Base-by-base conservation (phyloP, 1,140 invertebrate species). In the Nephila pilipes region DNA sequence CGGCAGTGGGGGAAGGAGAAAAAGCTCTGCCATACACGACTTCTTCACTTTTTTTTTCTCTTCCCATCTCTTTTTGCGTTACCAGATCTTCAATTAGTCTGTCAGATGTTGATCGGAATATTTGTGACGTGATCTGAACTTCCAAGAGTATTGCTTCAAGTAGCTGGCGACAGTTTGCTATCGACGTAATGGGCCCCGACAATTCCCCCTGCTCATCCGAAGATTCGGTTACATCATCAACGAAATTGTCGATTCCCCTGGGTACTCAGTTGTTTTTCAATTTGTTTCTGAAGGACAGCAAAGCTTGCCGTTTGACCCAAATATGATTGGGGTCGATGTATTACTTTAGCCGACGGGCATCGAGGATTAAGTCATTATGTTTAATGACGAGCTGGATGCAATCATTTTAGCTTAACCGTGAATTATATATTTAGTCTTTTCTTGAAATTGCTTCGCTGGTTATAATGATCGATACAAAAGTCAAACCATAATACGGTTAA, bases 21-120 rank as follows among this genome's bases (percentile, higher is more conserved):
- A 16, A 36, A 16, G 32, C 14, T 75, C 14, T 75, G 16, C 25
- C 12, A 46, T 46, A 46, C 46, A 25, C 63, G 63, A 65, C n/a
- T 65, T n/a, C n/a, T 1, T n/a, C n/a, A n/a, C n/a, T n/a, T n/a
- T n/a, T n/a, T 75, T 32, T 69, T 55, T 29, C 54, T 46, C 20
- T 46, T 88, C 14, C n/a, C 46, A n/a, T 32, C 63, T 88, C 14
- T 54, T 46, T 54, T 54, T 32, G 85, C 36, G 55, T 58, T 87
- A 55, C 87, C 63, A 75, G 32, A 75, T 65, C 87, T 88, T 88
- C 87, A 88, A 88, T 88, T 88, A 88, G 85, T 87, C 85, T 87
- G 85, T 58, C 85, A 63, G 38, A 87, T 87, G 55, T 60, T 87
- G 85, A 83, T 83, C 38, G 55, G 85, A 63, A 60, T 38, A 87